Percentiles rank a stretch among this genome's conserved stretches.
Evolutionary conservation across 2,113 vertebrate species (phyloP).

Genomic region (Dromaius novaehollandiae): DNA sequence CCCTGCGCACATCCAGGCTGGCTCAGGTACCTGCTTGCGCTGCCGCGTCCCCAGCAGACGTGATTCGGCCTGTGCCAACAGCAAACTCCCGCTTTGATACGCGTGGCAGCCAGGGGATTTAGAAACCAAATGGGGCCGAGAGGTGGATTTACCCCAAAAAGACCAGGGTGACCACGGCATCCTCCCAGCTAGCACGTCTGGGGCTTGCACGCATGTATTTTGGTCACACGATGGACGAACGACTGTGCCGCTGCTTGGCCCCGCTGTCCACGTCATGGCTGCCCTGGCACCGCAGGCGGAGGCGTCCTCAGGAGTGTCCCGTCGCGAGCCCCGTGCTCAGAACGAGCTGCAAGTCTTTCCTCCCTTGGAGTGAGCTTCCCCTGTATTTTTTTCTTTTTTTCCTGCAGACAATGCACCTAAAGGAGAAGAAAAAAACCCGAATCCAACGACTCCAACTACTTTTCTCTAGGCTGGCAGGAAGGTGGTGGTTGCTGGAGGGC

Average conservation of each 20-base stretch:
- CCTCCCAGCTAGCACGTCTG: background rate
- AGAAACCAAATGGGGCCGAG: background rate
- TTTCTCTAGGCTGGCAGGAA: background rate
- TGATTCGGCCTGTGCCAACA: accelerated
- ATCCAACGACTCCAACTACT: accelerated
- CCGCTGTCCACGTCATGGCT: too few relatives aligned
- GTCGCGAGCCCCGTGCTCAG: background rate
- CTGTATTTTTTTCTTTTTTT: background rate
- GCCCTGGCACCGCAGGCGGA: background rate
- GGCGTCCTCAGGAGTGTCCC: background rate
- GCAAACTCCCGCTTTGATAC: background rate
- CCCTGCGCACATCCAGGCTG: too few relatives aligned
- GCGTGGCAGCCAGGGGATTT: background rate
- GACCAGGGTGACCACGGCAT: too few relatives aligned
- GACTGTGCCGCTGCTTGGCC: too few relatives aligned
- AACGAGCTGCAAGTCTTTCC: background rate
- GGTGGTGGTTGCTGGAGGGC: background rate
- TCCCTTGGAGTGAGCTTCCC: background rate
- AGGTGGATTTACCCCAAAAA: background rate
- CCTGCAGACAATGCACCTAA: background rate
- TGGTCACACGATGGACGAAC: background rate
- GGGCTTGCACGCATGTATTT: background rate
- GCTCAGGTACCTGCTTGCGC: background rate
- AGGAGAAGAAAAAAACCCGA: background rate
- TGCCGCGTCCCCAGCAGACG: background rate